phyloP scores from a whole-genome alignment of 2,797 vertebrate species.

The Erethizon dorsatum region DNA sequence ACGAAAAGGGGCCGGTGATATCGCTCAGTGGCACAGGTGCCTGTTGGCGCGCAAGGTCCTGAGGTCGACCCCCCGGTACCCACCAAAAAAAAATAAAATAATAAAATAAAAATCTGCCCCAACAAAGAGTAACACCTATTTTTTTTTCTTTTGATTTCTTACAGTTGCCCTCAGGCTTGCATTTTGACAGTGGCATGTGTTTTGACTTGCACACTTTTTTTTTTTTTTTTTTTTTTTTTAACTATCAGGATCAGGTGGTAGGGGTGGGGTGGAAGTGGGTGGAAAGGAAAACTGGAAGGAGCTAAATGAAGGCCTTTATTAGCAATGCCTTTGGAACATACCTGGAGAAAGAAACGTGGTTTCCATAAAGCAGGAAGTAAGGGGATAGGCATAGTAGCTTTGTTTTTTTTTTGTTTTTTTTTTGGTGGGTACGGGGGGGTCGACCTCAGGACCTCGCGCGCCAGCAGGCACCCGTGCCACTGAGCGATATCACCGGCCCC shows the following conservation, averaged over 20 bases:
- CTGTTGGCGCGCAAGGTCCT: no score
- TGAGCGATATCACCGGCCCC: no score
- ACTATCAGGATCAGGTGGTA: background rate
- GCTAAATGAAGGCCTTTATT: constrained; percentile 29
- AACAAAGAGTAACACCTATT: constrained; percentile 64
- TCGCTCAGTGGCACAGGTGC: no score
- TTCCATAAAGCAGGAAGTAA: background rate
- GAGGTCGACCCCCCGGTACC: no score
- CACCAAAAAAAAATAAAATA: no score
- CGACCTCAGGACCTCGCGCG: no score
- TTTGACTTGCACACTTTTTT: constrained; percentile 36
- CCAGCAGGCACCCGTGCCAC: no score
- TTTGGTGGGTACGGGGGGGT: no score
- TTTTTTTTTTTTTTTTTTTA: background rate
- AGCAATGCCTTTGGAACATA: background rate
- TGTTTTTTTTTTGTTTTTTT: no score
- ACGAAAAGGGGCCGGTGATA: no score
- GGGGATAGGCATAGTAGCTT: background rate
- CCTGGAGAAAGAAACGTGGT: background rate
- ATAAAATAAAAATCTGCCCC: no score
- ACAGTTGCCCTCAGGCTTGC: background rate
- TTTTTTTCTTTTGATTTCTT: constrained; percentile 69
- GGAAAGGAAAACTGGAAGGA: background rate
- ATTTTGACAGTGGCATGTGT: constrained; percentile 62
- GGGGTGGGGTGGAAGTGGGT: rapidly evolving